Percentiles rank a stretch among this genome's conserved stretches.
Evolutionary conservation across 2,888 invertebrate genomes (phyloP).

Genomic region (Druceiella hillmani): DNA sequence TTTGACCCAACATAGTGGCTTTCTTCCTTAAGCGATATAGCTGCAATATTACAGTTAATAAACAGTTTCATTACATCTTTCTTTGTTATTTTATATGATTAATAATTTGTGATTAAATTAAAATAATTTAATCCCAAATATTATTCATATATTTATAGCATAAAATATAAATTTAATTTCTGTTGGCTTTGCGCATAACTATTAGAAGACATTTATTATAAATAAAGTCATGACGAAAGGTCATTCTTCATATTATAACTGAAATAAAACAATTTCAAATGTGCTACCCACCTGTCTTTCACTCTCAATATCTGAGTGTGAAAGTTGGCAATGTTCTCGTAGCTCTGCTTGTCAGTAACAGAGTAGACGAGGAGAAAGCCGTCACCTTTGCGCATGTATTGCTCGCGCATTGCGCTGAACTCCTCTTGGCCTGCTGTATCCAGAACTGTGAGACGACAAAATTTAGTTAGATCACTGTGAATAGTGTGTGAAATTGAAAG

Average conservation of each 20-base stretch:
- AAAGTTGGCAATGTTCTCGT: constrained; percentile 82
- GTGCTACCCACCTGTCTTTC: constrained; percentile 60
- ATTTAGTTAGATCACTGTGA: neutral
- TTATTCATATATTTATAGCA: too few species aligned
- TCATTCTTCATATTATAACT: neutral
- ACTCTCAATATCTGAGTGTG: constrained; percentile 87
- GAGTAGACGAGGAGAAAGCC: constrained; percentile 92
- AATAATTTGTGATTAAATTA: too few species aligned
- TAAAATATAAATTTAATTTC: too few species aligned
- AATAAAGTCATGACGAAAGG: too few species aligned
- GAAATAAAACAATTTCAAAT: neutral
- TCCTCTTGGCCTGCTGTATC: constrained; percentile 96
- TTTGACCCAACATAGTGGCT: too few species aligned
- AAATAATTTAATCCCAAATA: too few species aligned
- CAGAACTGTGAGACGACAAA: constrained; percentile 55
- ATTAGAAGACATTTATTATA: constrained; percentile 1
- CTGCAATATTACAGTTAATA: too few species aligned
- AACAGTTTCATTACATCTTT: too few species aligned
- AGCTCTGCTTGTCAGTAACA: constrained; percentile 87
- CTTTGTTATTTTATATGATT: too few species aligned
- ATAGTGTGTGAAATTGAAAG: too few species aligned
- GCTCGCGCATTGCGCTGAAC: constrained; percentile 92
- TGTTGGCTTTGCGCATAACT: too few species aligned
- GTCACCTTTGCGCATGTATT: constrained; percentile 90
- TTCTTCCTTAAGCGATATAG: too few species aligned